phyloP scores from a whole-genome alignment of 1,140 invertebrate species.

The Myzus persicae region DNA sequence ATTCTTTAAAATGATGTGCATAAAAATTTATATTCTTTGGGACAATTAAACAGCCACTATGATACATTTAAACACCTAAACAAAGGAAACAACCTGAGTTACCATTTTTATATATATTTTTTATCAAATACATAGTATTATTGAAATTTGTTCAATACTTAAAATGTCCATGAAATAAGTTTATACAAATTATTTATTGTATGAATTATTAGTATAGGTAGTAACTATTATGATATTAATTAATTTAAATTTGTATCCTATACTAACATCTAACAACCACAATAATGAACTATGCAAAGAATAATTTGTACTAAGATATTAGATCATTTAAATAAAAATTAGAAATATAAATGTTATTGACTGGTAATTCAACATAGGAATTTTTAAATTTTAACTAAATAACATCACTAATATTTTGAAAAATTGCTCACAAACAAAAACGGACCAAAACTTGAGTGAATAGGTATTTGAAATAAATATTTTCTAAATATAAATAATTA shows the following conservation, averaged over 20 bases:
- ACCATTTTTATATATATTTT: constrained; percentile 26
- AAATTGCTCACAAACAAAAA: neutral
- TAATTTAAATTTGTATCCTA: neutral
- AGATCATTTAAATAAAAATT: neutral
- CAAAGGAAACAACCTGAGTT: constrained; percentile 44
- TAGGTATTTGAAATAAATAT: neutral
- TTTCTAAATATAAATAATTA: neutral
- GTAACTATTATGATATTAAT: neutral
- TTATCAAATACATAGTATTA: neutral
- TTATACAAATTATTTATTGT: neutral
- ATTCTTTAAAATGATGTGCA: constrained; percentile 43
- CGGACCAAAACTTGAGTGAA: neutral
- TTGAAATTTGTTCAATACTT: neutral
- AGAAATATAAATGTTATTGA: constrained; percentile 9
- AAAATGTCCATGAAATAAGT: neutral
- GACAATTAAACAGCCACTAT: constrained; percentile 30
- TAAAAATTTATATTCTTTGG: constrained; percentile 32
- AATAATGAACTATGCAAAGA: neutral
- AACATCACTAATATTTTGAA: neutral
- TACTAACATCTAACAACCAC: neutral
- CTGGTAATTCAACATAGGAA: neutral
- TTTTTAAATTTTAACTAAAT: neutral
- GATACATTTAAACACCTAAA: constrained; percentile 55
- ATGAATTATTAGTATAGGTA: neutral
- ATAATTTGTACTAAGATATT: neutral